Base-by-base conservation (phyloP, 1,140 invertebrate genomes). In the Subanguina moxae region DNA sequence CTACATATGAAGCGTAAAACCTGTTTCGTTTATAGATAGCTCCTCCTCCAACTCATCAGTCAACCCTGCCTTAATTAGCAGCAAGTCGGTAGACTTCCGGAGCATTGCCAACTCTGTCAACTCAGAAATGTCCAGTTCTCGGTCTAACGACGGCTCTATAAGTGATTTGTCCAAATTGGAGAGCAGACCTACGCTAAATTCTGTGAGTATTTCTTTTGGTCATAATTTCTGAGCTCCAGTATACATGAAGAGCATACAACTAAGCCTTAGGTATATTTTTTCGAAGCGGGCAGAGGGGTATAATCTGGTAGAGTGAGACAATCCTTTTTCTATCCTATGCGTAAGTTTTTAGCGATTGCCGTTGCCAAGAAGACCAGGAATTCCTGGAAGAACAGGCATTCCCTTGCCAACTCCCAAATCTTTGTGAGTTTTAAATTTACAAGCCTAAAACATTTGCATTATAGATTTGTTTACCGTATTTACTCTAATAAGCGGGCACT, bases 111-210 rank as follows among this genome's bases (percentile, higher is more conserved):
- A 19, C 27, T 38, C 32, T 38, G 30, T 58, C 25, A 70, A 62
- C 45, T 56, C 42, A 27, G 68, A 65, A 27, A 30, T 68, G 25
- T 30, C 65, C 38, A 57, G 32, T 9, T 65, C 68, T 3, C 70
- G 70, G 17, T 71, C 69, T n/a, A 73, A 71, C 30, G 69, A 71
- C 45, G 68, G 68, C 13, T 71, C 70, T n/a, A 25, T 71, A 57
- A 61, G 42, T 63, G 69, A 71, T 38, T 46, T 71, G 23, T 73
- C 46, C 30, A 21, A 25, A 19, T 48, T 43, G 0, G 32, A 52
- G 23, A 28, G 25, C 27, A 71, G 30, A 3, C 43, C 57, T 15
- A 43, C 57, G 17, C 27, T 70, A 25, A 71, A 73, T 71, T 71
- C 69, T 27, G 69, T 71, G 28, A 32, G 19, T 61, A 13, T 58